A percentile compares a stretch with the other conserved stretches of the same genome.
phyloP scores from a whole-genome alignment of 1,140 invertebrate genomes.

The Pachypeltis micranthus region DNA sequence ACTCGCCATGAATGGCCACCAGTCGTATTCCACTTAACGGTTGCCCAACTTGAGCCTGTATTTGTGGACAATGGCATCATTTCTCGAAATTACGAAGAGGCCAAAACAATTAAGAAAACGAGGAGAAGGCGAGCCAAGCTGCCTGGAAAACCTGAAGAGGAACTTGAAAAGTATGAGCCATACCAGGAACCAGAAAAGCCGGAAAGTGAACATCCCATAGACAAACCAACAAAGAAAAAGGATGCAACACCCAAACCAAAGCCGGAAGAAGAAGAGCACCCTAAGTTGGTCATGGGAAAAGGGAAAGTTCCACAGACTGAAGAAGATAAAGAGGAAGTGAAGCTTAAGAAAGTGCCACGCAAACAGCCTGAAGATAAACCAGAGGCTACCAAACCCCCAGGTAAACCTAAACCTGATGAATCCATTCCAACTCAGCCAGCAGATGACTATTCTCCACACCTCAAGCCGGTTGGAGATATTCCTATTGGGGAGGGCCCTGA shows the following conservation, averaged over 20 bases:
- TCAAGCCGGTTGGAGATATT: conserved; percentile 26
- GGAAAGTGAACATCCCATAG: conserved; percentile 18
- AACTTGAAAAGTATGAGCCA: conserved; percentile 39
- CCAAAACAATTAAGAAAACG: conserved; percentile 45
- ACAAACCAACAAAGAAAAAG: conserved; percentile 30
- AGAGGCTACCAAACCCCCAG: conserved; percentile 26
- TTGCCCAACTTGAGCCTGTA: conserved; percentile 27
- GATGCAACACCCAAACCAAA: conserved; percentile 35
- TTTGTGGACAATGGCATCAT: conserved; percentile 46
- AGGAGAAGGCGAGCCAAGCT: conserved; percentile 39
- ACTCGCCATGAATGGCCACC: conserved; percentile 38
- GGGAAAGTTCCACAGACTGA: conserved; percentile 25
- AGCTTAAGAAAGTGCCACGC: conserved; percentile 22
- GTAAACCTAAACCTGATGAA: conserved; percentile 26
- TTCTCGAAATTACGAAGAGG: conserved; percentile 55
- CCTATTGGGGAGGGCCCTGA: conserved; percentile 26
- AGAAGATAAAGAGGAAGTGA: conserved; percentile 25
- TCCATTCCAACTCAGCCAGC: conserved; percentile 29
- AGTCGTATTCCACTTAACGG: conserved; percentile 28
- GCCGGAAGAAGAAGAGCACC: conserved; percentile 32
- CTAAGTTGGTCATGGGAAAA: conserved; percentile 31
- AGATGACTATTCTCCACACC: conserved; percentile 23
- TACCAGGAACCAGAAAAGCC: conserved; percentile 20
- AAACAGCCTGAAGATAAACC: conserved; percentile 22
- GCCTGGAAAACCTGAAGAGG: conserved; percentile 31